These are phyloP conservation scores for Pseudochaenichthys georgianus DNA, from an alignment of 2,797 vertebrate species.

Conservation along the genomic window DNA sequence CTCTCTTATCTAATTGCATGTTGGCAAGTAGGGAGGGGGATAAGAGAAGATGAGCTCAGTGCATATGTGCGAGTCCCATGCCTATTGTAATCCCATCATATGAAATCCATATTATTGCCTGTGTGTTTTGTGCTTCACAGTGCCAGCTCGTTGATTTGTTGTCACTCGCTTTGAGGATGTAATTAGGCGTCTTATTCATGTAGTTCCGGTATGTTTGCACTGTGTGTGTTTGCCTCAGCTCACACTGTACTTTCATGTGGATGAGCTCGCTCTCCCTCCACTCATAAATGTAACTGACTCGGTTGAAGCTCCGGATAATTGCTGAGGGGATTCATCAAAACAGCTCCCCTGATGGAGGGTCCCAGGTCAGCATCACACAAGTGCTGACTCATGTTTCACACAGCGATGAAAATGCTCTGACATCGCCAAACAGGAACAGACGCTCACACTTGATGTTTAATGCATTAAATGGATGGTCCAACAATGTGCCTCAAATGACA, in stretches of 20 bases:
- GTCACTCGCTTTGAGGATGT: slow-evolving; percentile 31
- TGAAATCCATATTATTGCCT: slow-evolving; percentile 65
- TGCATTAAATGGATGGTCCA: background rate
- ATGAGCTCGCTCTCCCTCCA: slow-evolving; percentile 11
- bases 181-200: slow-evolving; percentile 50
- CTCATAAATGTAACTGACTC: slow-evolving; percentile 21
- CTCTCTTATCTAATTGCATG: slow-evolving; percentile 74
- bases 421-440: slow-evolving; percentile 14
- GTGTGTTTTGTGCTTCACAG: slow-evolving; percentile 54
- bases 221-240: slow-evolving; percentile 14
- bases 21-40: slow-evolving; percentile 41
- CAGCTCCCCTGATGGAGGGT: slow-evolving; percentile 38
- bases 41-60: slow-evolving; percentile 51
- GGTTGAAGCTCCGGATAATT: slow-evolving; percentile 41
- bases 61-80: slow-evolving; percentile 39
- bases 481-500: background rate
- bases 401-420: slow-evolving; percentile 19
- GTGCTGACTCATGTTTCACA: background rate
- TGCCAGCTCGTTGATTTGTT: slow-evolving; percentile 10
- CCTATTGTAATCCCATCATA: slow-evolving; percentile 39
- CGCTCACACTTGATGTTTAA: background rate
- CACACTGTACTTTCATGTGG: slow-evolving; percentile 12
- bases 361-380: slow-evolving; percentile 14
- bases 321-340: slow-evolving; percentile 35
- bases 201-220: slow-evolving; percentile 17